Base-by-base conservation (phyloP, 2,888 invertebrate genomes). In the Thereva unica region DNA sequence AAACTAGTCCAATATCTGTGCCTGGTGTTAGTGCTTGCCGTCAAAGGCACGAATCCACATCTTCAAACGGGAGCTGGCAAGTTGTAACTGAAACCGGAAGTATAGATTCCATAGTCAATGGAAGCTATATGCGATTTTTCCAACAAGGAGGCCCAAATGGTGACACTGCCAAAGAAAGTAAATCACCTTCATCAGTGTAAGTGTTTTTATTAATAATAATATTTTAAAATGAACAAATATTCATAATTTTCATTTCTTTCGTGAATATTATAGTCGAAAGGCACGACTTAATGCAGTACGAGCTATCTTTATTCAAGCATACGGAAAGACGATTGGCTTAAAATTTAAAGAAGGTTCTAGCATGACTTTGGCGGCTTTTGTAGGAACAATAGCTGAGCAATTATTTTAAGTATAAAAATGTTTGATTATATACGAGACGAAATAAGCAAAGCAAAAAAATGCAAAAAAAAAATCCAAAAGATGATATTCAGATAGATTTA, bases 31-130 rank as follows among this genome's bases (percentile, higher is more conserved):
- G 83, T 64, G 78, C 78, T 37, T 70, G 67, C 66, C 83, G 87
- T 41, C 84, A 85, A 73, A 82, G 86, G 37, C 85, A 86, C 71
- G 87, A 87, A 72, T 85, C 85, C 1, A 79, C 80, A 57, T 86
- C 86, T 9, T 85, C 86, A 42, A 77, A 83, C 84, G 86, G 86
- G 65, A 89, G 89, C 73, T 89, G 89, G 89, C 88, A 88, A 76
- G 84, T 89, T 76, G 86, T 89, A 68, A 86, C 86, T 7, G 86
- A 85, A 6, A 85, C 87, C 7, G 89, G 89, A 12, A 89, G 89
- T 76, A 75, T 79, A 55, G 79, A 80, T 70, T 80, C 80, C 35
- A 55, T 47, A 5, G 72, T 71, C 71, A 77, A 77, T 63, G 76
- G 76, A 68, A 79, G 78, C 71, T 77, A 73, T 69, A 74, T 76